These are phyloP conservation scores for Nothoprocta pentlandii DNA, from an alignment of 2,113 vertebrate species.

Conservation along the genomic window DNA sequence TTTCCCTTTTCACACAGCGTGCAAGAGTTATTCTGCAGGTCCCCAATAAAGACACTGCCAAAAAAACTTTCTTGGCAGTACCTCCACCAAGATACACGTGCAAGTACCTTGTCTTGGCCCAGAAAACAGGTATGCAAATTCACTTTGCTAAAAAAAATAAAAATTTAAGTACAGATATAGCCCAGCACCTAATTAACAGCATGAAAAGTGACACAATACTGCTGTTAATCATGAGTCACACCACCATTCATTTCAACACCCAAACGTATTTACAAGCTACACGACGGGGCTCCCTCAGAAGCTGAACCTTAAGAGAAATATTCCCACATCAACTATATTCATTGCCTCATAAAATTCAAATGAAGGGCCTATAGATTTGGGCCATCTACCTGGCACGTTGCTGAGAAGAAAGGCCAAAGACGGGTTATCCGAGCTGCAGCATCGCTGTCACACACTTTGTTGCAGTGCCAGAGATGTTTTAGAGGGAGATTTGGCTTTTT, in stretches of 20 bases:
- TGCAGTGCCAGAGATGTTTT: constrained; percentile 27
- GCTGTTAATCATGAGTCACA: neutral
- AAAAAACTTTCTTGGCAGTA: neutral
- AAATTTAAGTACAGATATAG: neutral
- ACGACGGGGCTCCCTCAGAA: neutral
- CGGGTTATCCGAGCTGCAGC: neutral
- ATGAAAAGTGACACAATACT: neutral
- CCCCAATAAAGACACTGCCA: neutral
- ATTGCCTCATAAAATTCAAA: neutral
- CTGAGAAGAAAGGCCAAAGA: constrained; percentile 20
- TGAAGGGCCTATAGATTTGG: neutral
- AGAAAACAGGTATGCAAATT: neutral
- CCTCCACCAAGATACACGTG: neutral
- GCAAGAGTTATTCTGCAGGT: neutral
- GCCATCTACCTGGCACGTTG: neutral
- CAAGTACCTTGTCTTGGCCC: neutral
- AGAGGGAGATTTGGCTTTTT: constrained; percentile 64
- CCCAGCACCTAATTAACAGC: neutral
- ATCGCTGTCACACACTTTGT: neutral
- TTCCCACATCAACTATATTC: neutral
- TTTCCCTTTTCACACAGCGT: neutral
- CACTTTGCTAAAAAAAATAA: no score
- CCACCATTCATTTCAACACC: neutral
- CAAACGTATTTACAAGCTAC: neutral
- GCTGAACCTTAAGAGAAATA: neutral